A percentile compares a stretch with the other conserved stretches of the same genome.
phyloP scores from a whole-genome alignment of 1,140 invertebrate genomes.

The Eupristina koningsbergeri region DNA sequence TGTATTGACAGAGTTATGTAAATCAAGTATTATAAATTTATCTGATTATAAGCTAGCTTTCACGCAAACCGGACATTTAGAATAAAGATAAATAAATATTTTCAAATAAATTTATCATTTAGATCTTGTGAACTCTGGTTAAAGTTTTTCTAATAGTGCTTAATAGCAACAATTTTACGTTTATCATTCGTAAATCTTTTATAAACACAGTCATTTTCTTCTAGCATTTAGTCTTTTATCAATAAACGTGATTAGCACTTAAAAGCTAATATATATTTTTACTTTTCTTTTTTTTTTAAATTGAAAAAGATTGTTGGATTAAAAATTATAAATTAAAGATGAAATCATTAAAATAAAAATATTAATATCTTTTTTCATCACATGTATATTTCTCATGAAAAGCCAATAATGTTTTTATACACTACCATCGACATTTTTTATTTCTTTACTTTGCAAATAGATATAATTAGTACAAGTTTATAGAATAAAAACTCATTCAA shows the following conservation, averaged over 20 bases:
- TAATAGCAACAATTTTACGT: background rate
- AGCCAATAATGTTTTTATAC: too few relatives aligned
- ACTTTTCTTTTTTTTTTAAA: too few relatives aligned
- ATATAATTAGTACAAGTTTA: too few relatives aligned
- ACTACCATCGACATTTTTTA: too few relatives aligned
- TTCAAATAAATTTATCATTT: constrained; percentile 4
- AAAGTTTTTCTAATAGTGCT: background rate
- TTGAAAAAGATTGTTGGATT: too few relatives aligned
- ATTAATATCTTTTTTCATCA: too few relatives aligned
- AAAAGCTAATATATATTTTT: background rate
- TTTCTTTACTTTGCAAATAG: too few relatives aligned
- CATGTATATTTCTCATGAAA: too few relatives aligned
- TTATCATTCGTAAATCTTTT: background rate
- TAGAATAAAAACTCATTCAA: too few relatives aligned
- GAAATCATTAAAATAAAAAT: too few relatives aligned
- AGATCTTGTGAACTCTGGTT: background rate
- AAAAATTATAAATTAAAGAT: too few relatives aligned
- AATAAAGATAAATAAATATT: background rate
- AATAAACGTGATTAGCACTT: background rate
- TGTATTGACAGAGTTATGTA: background rate
- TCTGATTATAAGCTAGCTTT: background rate
- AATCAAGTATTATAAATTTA: background rate
- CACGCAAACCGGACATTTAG: constrained; percentile 30
- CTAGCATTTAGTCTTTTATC: background rate
- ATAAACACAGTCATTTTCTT: background rate